Evolutionary conservation across 2,797 vertebrate species (phyloP).

Genomic region (Mus minutoides): DNA sequence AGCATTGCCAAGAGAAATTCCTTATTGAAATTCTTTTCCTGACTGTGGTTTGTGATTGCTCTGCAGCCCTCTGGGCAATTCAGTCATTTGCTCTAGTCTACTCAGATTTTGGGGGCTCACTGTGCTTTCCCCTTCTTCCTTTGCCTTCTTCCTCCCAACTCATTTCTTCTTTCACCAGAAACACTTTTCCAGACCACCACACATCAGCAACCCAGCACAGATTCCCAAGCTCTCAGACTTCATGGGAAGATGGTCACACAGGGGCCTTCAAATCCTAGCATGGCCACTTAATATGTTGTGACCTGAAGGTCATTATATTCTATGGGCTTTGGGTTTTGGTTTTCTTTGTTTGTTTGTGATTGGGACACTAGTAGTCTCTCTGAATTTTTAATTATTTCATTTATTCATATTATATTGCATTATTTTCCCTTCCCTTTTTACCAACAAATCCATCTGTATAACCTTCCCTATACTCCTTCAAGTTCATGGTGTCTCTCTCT

Average conservation of each 20-base stretch:
- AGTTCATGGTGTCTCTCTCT: neutral
- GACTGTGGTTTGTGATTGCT: neutral
- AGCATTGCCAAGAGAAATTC: neutral
- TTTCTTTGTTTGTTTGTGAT: neutral
- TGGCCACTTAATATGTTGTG: accelerated
- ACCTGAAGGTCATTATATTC: neutral
- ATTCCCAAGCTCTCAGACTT: neutral
- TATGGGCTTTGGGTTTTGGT: neutral
- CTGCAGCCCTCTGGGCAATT: neutral
- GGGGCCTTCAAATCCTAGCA: neutral
- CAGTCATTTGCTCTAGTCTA: neutral
- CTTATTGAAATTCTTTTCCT: neutral
- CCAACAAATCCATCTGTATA: neutral
- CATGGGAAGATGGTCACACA: neutral
- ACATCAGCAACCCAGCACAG: neutral
- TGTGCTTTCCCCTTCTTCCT: neutral
- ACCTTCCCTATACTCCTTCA: neutral
- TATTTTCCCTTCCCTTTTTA: neutral
- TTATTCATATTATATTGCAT: neutral
- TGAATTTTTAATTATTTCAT: neutral
- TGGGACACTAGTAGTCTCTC: neutral
- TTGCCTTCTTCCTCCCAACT: neutral
- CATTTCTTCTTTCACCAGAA: neutral
- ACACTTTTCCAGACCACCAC: neutral
- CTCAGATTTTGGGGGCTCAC: neutral